phyloP scores from a whole-genome alignment of 2,888 invertebrate genomes.

The Himalopsyche japonica region DNA sequence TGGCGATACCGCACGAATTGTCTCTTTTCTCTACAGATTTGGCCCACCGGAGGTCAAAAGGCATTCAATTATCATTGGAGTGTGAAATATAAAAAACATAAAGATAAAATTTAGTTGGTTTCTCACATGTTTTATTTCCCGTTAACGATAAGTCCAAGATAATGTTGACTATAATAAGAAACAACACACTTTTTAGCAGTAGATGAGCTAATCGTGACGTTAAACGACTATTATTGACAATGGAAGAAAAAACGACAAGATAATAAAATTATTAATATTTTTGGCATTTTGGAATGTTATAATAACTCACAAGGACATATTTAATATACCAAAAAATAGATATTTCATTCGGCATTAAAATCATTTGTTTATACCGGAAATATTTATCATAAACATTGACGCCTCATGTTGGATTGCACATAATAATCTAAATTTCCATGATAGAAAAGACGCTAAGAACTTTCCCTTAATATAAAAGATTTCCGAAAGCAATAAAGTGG shows the following conservation, averaged over 20 bases:
- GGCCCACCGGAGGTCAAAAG: neutral
- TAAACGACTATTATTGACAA: neutral
- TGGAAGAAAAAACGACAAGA: neutral
- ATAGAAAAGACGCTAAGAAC: too few relatives aligned
- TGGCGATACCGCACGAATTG: neutral
- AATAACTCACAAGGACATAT: too few relatives aligned
- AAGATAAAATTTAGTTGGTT: neutral
- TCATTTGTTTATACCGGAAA: too few relatives aligned
- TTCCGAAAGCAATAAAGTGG: too few relatives aligned
- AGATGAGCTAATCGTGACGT: neutral
- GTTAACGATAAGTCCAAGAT: neutral
- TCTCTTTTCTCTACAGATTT: neutral
- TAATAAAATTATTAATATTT: too few relatives aligned
- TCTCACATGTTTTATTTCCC: neutral
- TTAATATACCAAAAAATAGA: too few relatives aligned
- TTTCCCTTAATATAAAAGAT: too few relatives aligned
- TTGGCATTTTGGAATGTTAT: too few relatives aligned
- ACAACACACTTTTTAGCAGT: neutral
- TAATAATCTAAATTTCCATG: too few relatives aligned
- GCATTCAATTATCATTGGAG: neutral
- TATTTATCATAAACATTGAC: too few relatives aligned
- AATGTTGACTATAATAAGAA: neutral
- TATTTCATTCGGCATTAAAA: too few relatives aligned
- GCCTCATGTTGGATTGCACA: too few relatives aligned
- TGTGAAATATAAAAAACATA: neutral